Base-by-base conservation (phyloP, 2,888 invertebrate genomes). In the Lepidocyrtoides sp. region DNA sequence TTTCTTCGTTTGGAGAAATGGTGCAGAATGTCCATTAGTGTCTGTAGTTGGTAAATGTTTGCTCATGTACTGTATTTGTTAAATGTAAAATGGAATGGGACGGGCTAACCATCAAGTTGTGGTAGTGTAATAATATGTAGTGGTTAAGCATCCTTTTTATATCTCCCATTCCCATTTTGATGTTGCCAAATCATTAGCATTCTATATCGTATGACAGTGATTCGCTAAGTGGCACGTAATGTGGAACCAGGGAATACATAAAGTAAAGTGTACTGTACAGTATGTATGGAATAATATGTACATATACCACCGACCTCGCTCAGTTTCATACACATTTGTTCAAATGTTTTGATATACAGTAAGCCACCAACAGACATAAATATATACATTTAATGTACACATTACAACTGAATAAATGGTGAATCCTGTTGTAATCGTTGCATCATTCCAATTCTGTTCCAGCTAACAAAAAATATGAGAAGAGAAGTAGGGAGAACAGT, bases 171-270 rank as follows among this genome's bases (percentile, higher is more conserved):
- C 63, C 72, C 72, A 88, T 69, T 77, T 51, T 69, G 81, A 88
- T 66, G 69, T 69, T 88, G 88, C 88, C 88, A 88, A 88, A 88
- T 88, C 88, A 88, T 88, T 88, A 88, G 88, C 88, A 88, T 88
- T 88, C 88, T 88, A 81, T 54, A 77, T 88, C 63, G 60, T 20
- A 72, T 81, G 60, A 81, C 88, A 88, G 81, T 88, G 88, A 88
- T 88, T 88, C 88, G 88, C 88, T 88, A 88, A 88, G 88, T 88
- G 88, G 88, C 69, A 82, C 88, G 57, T 88, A 88, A 88, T 88
- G 88, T 81, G 88, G 32, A 44, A 17, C 54, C 48, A 41, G 88
- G 88, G 88, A 82, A 88, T 63, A 79, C 54, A 72, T 69, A 32
- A 51, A 85, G 41, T 83, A 63, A 79, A 69, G 51, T 72, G 36